Conservation (phyloP, 2,888 invertebrate genomes). For the Tetragonisca angustula region DNA sequence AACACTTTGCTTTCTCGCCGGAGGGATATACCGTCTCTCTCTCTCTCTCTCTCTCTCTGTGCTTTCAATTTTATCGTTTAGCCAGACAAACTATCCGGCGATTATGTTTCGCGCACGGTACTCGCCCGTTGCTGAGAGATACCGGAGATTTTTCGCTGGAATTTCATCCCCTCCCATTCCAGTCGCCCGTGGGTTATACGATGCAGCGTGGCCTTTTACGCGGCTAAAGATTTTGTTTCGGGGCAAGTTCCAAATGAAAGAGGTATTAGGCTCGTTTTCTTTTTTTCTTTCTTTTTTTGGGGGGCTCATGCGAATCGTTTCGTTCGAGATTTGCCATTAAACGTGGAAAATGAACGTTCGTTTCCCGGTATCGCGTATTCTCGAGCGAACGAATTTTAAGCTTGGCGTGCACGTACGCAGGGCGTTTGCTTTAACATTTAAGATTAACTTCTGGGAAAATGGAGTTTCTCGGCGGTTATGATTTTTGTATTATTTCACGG, state of each 20-base stretch:
- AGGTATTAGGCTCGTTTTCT: neutral
- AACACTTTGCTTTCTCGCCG: neutral
- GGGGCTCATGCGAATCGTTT: neutral
- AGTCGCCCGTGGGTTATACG: no score
- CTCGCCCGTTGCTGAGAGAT: neutral
- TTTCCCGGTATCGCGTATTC: no score
- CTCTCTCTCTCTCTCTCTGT: neutral
- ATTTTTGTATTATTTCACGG: no score
- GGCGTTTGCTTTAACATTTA: no score
- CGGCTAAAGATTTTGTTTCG: neutral
- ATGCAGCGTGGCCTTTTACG: neutral
- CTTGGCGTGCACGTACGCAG: no score
- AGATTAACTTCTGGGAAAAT: no score
- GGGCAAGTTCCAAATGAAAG: neutral
- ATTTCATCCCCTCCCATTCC: neutral
- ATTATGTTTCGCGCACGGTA: neutral
- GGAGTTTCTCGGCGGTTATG: no score
- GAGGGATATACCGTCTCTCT: neutral
- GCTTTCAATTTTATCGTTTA: neutral
- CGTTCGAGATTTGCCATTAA: neutral
- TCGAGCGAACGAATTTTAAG: no score
- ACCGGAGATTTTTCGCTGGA: neutral
- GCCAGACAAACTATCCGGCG: neutral
- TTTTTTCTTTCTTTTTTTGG: neutral
- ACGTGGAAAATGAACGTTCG: no score